These are phyloP conservation scores for Chaetodon trifascialis DNA, from an alignment of 2,113 vertebrate species.

Conservation along the genomic window DNA sequence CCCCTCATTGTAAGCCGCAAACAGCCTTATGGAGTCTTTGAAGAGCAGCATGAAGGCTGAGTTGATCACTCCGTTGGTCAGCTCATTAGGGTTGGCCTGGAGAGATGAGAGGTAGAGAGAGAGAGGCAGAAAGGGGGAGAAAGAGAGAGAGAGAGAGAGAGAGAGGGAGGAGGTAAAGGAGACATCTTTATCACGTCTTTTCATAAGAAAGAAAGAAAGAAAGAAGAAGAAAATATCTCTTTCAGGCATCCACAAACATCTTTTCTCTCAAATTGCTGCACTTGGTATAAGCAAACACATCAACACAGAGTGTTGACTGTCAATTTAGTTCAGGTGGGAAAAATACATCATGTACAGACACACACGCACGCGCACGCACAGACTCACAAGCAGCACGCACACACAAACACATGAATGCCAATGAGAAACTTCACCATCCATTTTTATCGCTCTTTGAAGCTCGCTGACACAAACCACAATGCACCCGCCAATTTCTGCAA, in stretches of 20 bases:
- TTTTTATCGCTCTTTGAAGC: conserved; percentile 61
- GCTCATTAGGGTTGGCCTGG: conserved; percentile 94
- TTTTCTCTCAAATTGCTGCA: neutral
- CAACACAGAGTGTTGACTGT: neutral
- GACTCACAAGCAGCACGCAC: neutral
- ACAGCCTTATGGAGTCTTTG: conserved; percentile 97
- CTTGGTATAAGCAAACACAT: neutral
- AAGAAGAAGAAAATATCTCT: neutral
- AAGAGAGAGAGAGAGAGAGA: neutral
- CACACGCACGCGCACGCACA: neutral
- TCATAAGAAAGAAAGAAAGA: too few species aligned
- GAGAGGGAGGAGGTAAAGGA: neutral
- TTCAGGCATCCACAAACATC: neutral
- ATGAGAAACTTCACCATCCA: conserved; percentile 47
- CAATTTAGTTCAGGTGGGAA: conserved; percentile 12
- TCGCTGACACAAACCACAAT: conserved; percentile 55
- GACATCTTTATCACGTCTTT: conserved; percentile 18
- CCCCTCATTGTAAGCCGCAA: conserved; percentile 97
- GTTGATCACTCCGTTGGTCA: conserved; percentile 95
- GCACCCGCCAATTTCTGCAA: conserved; percentile 47
- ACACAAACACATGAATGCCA: conserved; percentile 10
- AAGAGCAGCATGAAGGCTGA: conserved; percentile 97
- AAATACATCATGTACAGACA: neutral
- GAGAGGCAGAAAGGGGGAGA: neutral
- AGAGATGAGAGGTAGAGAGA: neutral